phyloP scores from a whole-genome alignment of 2,113 vertebrate genomes.

The Microcebus ravelobensis region DNA sequence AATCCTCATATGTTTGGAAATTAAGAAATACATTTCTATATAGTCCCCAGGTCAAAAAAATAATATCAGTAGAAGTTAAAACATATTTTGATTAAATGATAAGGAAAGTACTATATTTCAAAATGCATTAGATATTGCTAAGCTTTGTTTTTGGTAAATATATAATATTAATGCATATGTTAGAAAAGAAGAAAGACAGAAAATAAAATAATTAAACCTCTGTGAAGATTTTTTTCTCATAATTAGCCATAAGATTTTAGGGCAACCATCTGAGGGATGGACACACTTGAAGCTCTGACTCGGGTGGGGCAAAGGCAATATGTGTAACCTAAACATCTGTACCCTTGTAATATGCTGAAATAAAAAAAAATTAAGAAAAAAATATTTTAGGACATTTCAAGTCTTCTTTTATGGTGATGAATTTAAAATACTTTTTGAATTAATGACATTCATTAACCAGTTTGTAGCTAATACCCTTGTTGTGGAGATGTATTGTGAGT shows the following conservation, averaged over 20 bases:
- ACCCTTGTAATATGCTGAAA: too few species aligned
- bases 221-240: neutral
- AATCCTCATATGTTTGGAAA: neutral
- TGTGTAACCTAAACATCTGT: too few species aligned
- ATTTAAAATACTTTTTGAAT: neutral
- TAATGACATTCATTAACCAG: neutral
- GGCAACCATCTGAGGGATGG: neutral
- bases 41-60: neutral
- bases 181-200: neutral
- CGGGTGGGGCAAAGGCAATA: too few species aligned
- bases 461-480: neutral
- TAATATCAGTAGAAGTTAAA: neutral
- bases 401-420: neutral
- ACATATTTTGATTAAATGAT: neutral
- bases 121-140: neutral
- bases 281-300: too few species aligned
- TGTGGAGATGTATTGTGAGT: neutral
- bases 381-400: neutral
- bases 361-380: too few species aligned
- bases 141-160: neutral
- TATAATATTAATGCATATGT: neutral
- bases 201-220: neutral
- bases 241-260: neutral
- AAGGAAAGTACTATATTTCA: neutral
- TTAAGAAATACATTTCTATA: neutral